Percentiles rank a stretch among this genome's conserved stretches.
These are phyloP conservation scores for Hydroisotoma schaefferi DNA, from an alignment of 2,888 invertebrate species.

Conservation along the genomic window DNA sequence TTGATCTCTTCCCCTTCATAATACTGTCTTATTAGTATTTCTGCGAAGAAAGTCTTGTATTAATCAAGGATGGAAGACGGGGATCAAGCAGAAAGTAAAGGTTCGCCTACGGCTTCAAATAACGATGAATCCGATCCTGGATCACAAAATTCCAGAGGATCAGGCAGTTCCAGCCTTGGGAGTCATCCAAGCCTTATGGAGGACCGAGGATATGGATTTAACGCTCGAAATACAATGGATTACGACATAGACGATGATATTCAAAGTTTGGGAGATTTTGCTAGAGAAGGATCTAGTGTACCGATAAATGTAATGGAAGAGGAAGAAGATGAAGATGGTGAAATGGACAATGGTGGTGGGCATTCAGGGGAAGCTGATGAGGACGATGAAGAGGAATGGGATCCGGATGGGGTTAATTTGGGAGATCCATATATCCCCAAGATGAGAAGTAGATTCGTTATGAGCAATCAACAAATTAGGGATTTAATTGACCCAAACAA, in stretches of 20 bases:
- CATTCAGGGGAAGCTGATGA: background rate
- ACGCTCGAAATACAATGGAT: background rate
- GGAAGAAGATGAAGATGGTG: slow-evolving; percentile 13
- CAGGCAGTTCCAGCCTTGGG: background rate
- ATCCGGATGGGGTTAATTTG: background rate
- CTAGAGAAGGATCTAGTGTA: background rate
- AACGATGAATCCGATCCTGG: too few relatives aligned
- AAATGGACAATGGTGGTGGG: slow-evolving; percentile 2
- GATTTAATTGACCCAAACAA: slow-evolving; percentile 11
- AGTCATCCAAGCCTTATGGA: background rate
- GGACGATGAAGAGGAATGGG: background rate
- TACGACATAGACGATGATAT: background rate
- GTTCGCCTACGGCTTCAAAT: too few relatives aligned
- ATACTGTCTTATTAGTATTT: too few relatives aligned
- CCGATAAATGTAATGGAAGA: background rate
- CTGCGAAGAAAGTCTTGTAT: too few relatives aligned
- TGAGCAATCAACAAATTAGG: slow-evolving; percentile 10
- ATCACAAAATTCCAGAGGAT: background rate
- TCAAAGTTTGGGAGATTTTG: background rate
- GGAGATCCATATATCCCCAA: background rate
- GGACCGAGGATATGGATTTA: background rate
- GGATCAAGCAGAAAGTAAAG: too few relatives aligned
- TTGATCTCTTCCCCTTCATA: too few relatives aligned
- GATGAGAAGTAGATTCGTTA: background rate
- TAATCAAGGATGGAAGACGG: too few relatives aligned